Conservation (phyloP, 2,797 vertebrate genomes). For the Pseudomugil gertrudae region DNA sequence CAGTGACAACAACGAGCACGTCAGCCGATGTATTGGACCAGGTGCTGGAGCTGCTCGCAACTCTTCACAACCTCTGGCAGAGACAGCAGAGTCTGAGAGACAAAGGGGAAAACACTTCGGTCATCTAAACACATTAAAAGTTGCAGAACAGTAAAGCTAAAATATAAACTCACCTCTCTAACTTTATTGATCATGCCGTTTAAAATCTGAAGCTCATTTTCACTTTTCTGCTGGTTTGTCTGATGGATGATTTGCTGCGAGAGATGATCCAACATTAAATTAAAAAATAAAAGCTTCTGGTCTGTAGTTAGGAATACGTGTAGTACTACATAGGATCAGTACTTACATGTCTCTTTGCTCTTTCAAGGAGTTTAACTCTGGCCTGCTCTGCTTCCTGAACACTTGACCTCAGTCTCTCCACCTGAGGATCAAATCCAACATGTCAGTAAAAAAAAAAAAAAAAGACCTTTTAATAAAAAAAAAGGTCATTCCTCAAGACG, state of each 20-base stretch:
- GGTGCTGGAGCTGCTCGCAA: conserved; percentile 73
- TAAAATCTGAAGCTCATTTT: conserved; percentile 80
- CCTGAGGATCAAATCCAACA: conserved; percentile 46
- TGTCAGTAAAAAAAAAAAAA: not conserved
- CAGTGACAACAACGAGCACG: conserved; percentile 1
- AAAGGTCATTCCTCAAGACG: not conserved
- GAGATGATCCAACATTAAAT: conserved; percentile 2
- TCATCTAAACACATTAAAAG: fast-evolving
- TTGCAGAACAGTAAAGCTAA: not conserved
- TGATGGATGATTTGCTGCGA: conserved; percentile 80
- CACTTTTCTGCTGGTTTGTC: conserved; percentile 79
- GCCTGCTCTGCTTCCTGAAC: conserved; percentile 75
- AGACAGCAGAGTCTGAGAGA: conserved; percentile 75
- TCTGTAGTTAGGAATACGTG: not conserved
- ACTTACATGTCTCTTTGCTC: conserved; percentile 83
- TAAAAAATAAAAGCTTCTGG: not conserved
- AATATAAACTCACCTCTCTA: conserved; percentile 73
- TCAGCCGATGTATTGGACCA: conserved; percentile 79
- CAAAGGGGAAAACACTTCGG: conserved; percentile 7
- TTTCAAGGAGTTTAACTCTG: conserved; percentile 75
- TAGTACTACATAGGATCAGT: too few relatives aligned
- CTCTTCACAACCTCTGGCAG: conserved; percentile 73
- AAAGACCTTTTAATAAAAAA: not conserved
- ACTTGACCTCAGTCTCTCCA: conserved; percentile 76
- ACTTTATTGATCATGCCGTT: conserved; percentile 79